Evolutionary conservation across 2,113 vertebrate genomes (phyloP), one percentile per base, ranked within the genome.

Genomic region (Seriola quinqueradiata): DNA sequence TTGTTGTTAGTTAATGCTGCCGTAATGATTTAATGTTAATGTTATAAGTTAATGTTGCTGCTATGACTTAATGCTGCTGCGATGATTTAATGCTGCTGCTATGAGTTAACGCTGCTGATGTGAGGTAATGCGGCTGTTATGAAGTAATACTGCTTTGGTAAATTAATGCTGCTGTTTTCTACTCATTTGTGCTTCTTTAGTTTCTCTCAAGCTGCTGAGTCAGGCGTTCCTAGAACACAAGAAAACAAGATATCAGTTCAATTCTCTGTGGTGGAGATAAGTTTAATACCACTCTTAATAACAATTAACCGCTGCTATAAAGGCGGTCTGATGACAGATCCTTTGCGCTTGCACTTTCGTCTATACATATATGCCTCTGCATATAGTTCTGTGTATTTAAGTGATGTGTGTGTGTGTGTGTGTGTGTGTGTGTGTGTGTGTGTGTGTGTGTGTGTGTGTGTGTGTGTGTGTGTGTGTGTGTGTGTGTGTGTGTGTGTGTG

Each of bases 281-380:
- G 12, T 17, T 55, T 68, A 63, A 66, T 19, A 65, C 17, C 32
- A 25, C 21, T 42, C 55, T 66, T 5, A 42, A 14, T 44, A 48
- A 36, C 66, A 70, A 28, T 38, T 70, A 48, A 58, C 19, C 36
- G 14, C 38, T 46, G 9, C 59, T 76, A 3, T 71, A 71, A 77
- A 11, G 13, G 19, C 60, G 60, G 60, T 65, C 36, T 67, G 68
- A 55, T 61, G 69, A 68, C 54, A 57, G 28, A 63, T 84, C 21
- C 3, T 74, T 46, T 69, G 34, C 17, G 72, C 75, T 63, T 61
- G 11, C 16, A 61, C 19, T 75, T 69, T 55, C 1, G 69, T 70
- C 19, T 23, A 8, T 50, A 19, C 52, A 40, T 44, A n/a, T 59
- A n/a, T 40, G 36, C 5, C 10, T 16, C 11, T 54, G 21, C 38